These are phyloP conservation scores for Malurus leucopterus DNA, from an alignment of 2,797 vertebrate species.

Conservation along the genomic window DNA sequence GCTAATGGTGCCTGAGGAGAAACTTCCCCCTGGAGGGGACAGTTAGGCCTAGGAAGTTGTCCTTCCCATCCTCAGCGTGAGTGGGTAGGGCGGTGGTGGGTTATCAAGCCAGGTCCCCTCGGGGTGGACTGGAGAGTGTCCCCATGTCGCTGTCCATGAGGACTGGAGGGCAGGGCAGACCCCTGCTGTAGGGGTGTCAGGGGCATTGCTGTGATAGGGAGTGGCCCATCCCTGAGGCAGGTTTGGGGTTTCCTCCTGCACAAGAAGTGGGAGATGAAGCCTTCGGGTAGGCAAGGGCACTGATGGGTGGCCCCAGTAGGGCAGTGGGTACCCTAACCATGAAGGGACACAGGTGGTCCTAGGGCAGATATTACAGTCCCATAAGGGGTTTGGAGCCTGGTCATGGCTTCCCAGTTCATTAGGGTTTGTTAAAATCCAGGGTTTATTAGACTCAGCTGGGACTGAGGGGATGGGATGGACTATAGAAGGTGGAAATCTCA, in stretches of 20 bases:
- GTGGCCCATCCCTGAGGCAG: too few species aligned
- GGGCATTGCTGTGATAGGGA: neutral
- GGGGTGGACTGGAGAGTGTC: too few species aligned
- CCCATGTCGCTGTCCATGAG: accelerated
- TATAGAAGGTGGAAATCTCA: neutral
- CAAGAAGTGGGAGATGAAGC: too few species aligned
- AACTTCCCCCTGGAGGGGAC: neutral
- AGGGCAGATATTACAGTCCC: neutral
- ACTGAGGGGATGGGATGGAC: neutral
- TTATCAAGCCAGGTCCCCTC: neutral
- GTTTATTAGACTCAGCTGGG: neutral
- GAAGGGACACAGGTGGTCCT: neutral
- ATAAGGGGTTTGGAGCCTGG: accelerated
- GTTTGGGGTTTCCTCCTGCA: accelerated
- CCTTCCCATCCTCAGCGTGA: neutral
- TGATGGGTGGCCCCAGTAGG: neutral
- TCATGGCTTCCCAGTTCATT: neutral
- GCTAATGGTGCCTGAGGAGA: neutral
- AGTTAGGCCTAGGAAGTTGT: neutral
- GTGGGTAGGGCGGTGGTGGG: neutral
- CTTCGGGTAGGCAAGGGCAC: too few species aligned
- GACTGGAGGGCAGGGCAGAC: neutral
- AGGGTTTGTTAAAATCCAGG: neutral
- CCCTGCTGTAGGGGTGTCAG: too few species aligned
- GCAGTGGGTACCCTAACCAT: neutral